These are phyloP conservation scores for Drosophila lini DNA, from an alignment of 1,140 invertebrate genomes.

Conservation along the genomic window DNA sequence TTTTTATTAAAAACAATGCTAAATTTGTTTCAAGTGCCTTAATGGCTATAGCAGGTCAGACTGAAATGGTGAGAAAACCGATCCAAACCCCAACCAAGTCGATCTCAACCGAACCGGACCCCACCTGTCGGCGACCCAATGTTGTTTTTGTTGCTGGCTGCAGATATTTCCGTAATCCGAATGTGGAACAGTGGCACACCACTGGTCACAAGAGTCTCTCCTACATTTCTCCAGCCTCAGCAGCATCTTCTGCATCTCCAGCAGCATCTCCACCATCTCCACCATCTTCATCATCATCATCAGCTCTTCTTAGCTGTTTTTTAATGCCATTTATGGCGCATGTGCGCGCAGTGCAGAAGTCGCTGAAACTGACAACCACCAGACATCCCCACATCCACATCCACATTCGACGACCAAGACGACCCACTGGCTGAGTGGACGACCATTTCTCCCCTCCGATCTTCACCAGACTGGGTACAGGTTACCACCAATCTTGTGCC, in stretches of 20 bases:
- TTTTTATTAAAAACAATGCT: not conserved
- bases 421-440: constrained; percentile 48
- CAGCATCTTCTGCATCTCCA: constrained; percentile 8
- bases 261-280: not conserved
- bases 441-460: constrained; percentile 10
- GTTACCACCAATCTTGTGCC: constrained; percentile 23
- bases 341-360: constrained; percentile 51
- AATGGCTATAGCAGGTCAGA: constrained; percentile 43
- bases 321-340: constrained; percentile 45
- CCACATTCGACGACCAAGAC: constrained; percentile 26
- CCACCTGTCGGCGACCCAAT: constrained; percentile 63
- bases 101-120: constrained; percentile 40
- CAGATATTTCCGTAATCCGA: constrained; percentile 77
- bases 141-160: constrained; percentile 17
- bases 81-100: constrained; percentile 23
- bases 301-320: constrained; percentile 21
- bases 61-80: constrained; percentile 64
- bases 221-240: constrained; percentile 19
- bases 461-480: constrained; percentile 17
- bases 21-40: not conserved
- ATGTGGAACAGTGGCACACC: constrained; percentile 80
- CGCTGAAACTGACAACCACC: constrained; percentile 40
- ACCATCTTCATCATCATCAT: not conserved
- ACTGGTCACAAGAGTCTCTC: constrained; percentile 46
- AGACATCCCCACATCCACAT: constrained; percentile 24